Conservation (phyloP, 1,140 invertebrate species). For the Polypedilum pembai region DNA sequence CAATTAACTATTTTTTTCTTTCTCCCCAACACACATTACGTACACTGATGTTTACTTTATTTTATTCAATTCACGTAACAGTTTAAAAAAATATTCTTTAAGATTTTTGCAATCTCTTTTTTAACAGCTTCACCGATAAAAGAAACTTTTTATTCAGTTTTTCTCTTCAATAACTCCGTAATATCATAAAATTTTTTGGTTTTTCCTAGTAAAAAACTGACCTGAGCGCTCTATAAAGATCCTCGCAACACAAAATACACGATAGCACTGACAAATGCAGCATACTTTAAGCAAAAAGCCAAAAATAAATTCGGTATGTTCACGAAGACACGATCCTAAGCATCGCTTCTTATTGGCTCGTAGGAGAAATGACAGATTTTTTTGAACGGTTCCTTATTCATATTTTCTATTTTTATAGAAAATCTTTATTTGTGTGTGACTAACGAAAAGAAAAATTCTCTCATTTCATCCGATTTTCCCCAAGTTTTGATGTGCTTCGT, state of each 20-base stretch:
- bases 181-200: conserved; percentile 29
- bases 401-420: conserved; percentile 4
- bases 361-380: not conserved
- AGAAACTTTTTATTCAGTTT: too few relatives aligned
- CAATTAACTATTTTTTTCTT: too few relatives aligned
- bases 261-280: conserved; percentile 44
- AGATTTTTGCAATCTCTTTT: too few relatives aligned
- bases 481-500: too few relatives aligned
- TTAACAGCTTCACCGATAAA: too few relatives aligned
- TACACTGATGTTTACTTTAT: too few relatives aligned
- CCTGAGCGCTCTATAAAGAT: conserved; percentile 46
- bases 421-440: not conserved
- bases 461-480: too few relatives aligned
- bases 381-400: not conserved
- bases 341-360: not conserved
- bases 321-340: not conserved
- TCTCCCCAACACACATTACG: too few relatives aligned
- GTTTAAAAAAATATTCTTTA: too few relatives aligned
- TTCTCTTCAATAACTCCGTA: too few relatives aligned
- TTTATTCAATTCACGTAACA: too few relatives aligned
- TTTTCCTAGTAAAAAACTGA: conserved; percentile 35
- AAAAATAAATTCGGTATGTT: conserved; percentile 25
- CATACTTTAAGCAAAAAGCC: conserved; percentile 34
- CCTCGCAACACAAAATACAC: conserved; percentile 45
- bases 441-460: too few relatives aligned